Evolutionary conservation across 2,888 invertebrate genomes (phyloP), one percentile per base, ranked within the genome.

Genomic region (Heterodera filipjevi): DNA sequence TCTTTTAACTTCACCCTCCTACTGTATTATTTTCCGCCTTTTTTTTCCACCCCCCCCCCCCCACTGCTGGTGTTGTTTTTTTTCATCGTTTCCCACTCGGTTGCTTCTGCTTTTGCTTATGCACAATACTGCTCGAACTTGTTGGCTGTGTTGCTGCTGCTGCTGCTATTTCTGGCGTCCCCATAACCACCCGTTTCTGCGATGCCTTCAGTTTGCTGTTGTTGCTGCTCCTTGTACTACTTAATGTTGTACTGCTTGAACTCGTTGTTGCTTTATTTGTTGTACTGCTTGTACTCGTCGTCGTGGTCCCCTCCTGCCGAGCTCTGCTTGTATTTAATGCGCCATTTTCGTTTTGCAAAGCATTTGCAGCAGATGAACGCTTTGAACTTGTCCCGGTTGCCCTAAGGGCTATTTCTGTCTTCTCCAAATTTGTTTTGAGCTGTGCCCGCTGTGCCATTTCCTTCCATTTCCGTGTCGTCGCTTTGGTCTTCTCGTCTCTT

Each of bases 381-480:
- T 12, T n/a, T 27, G 59, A 59, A 59, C 22, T 59, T 10, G 59
- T 22, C 8, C 27, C 8, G 5, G 59, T 10, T 27, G n/a, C 27
- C 12, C 39, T 39, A 10, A 6, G 39, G 6, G 12, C 12, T 39
- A 12, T 39, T 39, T 39, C 39, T 39, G 59, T 27, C 6, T 10
- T 12, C 59, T 6, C 19, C 53, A 53, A 53, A 53, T 53, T 22
- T 6, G 53, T 2, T 53, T 22, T 53, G 59, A 59, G 8, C 59
- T 27, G 59, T 27, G 59, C 27, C 27, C 27, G 5, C 59, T 27
- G 59, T 59, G 59, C n/a, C 27, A 59, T 59, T 27, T 59, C 27
- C 59, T 59, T 59, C 59, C 59, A 59, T 59, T 59, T 59, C 22
- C 27, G 59, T 59, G 59, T 22, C 59, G 59, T 22, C 59, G 59